phyloP scores from a whole-genome alignment of 2,797 vertebrate genomes.

The Onychomys leucogaster region DNA sequence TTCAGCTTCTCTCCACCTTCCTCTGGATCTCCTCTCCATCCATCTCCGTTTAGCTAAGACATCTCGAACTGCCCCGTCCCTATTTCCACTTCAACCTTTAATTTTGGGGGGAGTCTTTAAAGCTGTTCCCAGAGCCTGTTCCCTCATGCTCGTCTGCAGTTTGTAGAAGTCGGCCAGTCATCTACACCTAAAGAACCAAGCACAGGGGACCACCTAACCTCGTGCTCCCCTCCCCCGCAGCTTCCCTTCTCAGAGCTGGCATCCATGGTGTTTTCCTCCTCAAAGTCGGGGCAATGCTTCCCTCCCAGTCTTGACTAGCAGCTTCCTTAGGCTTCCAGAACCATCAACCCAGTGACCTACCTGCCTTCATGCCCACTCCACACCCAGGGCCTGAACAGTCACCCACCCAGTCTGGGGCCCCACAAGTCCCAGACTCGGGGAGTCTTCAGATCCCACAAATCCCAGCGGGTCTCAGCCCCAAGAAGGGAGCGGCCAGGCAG shows the following conservation, averaged over 20 bases:
- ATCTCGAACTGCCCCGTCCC: neutral
- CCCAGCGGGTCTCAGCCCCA: neutral
- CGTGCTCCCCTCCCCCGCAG: neutral
- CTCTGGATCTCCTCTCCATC: neutral
- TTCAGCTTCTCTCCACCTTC: neutral
- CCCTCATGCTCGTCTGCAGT: neutral
- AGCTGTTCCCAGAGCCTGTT: neutral
- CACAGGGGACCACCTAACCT: neutral
- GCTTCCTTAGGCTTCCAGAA: constrained; percentile 1
- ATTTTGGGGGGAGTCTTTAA: neutral
- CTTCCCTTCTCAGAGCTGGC: neutral
- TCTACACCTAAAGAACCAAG: neutral
- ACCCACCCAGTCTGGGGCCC: neutral
- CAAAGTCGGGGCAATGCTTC: neutral
- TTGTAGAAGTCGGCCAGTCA: neutral
- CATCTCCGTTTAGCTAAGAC: neutral
- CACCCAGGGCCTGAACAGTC: neutral
- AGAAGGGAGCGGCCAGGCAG: neutral
- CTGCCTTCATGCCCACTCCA: neutral
- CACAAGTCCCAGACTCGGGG: neutral
- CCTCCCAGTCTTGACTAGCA: neutral
- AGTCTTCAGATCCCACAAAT: neutral
- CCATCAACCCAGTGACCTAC: neutral
- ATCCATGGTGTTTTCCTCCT: neutral
- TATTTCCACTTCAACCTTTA: neutral